A percentile compares a stretch with the other conserved stretches of the same genome.
Conservation (phyloP, 2,113 vertebrate species). For the Carettochelys insculpta region DNA sequence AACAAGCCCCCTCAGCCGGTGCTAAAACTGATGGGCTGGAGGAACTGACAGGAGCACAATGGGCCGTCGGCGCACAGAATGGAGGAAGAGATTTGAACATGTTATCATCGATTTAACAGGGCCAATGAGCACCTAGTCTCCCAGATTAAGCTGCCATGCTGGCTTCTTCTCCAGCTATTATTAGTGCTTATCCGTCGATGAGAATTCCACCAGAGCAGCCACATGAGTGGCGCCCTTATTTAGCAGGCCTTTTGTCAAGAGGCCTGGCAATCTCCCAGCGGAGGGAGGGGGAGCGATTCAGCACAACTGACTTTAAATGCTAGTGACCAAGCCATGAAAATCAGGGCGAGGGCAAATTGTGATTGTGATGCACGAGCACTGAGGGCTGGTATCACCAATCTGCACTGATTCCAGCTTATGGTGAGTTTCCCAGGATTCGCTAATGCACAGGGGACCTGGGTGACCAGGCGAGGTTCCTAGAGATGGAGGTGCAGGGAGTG, state of each 20-base stretch:
- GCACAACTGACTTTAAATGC: neutral
- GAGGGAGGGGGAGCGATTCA: neutral
- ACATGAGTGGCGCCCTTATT: conserved; percentile 64
- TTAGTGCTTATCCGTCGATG: conserved; percentile 80
- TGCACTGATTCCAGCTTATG: neutral
- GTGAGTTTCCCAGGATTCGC: neutral
- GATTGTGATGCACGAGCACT: neutral
- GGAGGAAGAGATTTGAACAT: neutral
- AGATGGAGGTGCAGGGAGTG: neutral
- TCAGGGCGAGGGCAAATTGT: neutral
- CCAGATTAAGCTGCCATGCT: conserved; percentile 33
- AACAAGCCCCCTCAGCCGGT: neutral
- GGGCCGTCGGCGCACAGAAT: fast-evolving
- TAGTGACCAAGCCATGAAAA: neutral
- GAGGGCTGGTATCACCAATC: neutral
- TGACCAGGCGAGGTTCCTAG: neutral
- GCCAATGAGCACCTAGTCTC: conserved; percentile 4
- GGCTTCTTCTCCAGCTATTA: conserved; percentile 76
- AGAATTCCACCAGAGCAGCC: conserved; percentile 78
- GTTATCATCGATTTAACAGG: neutral
- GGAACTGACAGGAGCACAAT: neutral
- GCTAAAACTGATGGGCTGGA: neutral
- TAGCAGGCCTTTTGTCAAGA: conserved; percentile 72
- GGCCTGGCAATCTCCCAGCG: conserved; percentile 41
- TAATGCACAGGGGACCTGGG: fast-evolving